phyloP scores from a whole-genome alignment of 2,888 invertebrate species.

The Hypomecis punctinalis region DNA sequence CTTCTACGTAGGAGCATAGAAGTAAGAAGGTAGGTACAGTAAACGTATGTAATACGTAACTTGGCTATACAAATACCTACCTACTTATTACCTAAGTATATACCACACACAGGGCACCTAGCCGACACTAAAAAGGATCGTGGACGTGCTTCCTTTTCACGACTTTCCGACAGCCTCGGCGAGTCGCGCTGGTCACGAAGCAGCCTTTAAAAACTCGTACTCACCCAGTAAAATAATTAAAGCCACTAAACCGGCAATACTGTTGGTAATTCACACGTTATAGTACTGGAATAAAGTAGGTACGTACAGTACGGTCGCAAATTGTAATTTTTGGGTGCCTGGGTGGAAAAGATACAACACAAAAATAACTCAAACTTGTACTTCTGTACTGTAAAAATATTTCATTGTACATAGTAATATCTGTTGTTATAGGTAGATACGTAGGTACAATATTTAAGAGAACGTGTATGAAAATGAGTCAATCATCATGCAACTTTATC shows the following conservation, averaged over 20 bases:
- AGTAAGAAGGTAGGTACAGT: too few species aligned
- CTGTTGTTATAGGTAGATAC: too few species aligned
- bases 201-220: conserved; percentile 39
- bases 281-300: conserved; percentile 1
- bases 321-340: too few species aligned
- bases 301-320: too few species aligned
- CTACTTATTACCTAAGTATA: background rate
- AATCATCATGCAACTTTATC: too few species aligned
- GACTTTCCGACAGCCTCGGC: conserved; percentile 45
- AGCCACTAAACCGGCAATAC: conserved; percentile 24
- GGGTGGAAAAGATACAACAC: background rate
- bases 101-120: conserved; percentile 31
- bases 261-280: conserved; percentile 31
- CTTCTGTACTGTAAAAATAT: too few species aligned
- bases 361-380: background rate
- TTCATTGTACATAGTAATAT: too few species aligned
- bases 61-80: background rate
- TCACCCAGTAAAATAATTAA: conserved; percentile 42
- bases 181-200: conserved; percentile 49
- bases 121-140: conserved; percentile 53
- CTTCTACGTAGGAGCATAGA: too few species aligned
- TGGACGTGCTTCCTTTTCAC: conserved; percentile 54
- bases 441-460: too few species aligned
- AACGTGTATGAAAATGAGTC: too few species aligned
- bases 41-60: too few species aligned